These are phyloP conservation scores for Perdix hodgsoniae DNA, from an alignment of 2,797 vertebrate genomes.

Conservation along the genomic window DNA sequence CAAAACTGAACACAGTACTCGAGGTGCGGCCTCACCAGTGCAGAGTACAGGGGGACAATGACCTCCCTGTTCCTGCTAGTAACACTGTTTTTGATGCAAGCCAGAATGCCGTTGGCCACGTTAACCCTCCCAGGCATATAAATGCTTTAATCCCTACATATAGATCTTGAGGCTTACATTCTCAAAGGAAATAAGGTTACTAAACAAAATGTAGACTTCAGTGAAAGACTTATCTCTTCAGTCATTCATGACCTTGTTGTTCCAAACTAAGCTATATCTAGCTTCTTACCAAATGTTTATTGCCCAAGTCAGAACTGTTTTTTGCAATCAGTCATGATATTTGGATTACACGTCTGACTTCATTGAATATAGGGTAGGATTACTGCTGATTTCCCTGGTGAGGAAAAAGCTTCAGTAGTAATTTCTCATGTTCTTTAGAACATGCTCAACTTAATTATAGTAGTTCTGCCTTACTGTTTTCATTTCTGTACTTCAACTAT, in stretches of 20 bases:
- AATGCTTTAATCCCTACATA: not conserved
- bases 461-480: not conserved
- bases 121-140: not conserved
- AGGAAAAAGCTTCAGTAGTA: not conserved
- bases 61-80: no score
- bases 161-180: not conserved
- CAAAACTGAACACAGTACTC: no score
- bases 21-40: no score
- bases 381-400: not conserved
- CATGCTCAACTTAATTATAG: not conserved
- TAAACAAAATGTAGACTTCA: not conserved
- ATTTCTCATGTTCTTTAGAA: not conserved
- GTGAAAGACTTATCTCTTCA: not conserved
- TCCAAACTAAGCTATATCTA: not conserved
- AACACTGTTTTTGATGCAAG: no score
- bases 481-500: not conserved
- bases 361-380: not conserved
- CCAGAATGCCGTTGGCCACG: no score
- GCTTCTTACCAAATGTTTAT: not conserved
- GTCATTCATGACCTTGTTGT: not conserved
- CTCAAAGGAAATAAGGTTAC: not conserved
- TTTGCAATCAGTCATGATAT: not conserved
- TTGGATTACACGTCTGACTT: not conserved
- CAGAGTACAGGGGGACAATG: no score
- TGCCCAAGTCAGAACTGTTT: not conserved